Evolutionary conservation across 2,797 vertebrate genomes (phyloP), one percentile per base, ranked within the genome.

Genomic region (Australoheros facetus): DNA sequence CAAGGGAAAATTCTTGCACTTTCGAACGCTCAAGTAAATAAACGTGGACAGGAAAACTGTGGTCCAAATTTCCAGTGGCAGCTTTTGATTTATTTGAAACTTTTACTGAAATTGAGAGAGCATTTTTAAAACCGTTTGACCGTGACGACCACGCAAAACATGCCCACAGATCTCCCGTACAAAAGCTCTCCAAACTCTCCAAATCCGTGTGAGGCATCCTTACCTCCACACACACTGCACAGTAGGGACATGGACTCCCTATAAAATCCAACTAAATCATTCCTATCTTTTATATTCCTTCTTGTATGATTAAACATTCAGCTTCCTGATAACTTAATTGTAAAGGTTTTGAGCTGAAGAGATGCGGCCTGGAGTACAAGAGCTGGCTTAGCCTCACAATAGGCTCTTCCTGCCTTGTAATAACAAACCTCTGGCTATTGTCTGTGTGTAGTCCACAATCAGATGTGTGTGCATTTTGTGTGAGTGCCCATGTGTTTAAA

Each of bases 351-450:
- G 11, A 82, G 69, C 21, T 26, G 7, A 69, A 66, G 55, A 72
- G 75, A 79, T 77, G 66, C 70, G 56, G 66, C 70, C 62, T 57
- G 48, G 11, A 37, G 54, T 71, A 54, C 12, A 32, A 78, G 73
- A 81, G 64, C 57, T 73, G 81, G 77, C 85, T 88, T 55, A 83
- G 37, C 81, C 1, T 28, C 89, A 85, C 85, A 89, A 92, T 77
- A 45, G 85, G 83, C 77, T 75, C 77, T 90, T 91, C 89, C 87
- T 90, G 89, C 78, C 74, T 84, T 87, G 51, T 66, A 62, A 82
- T 56, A 90, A 89, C 92, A 88, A 81, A 91, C 86, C 81, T 80
- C 79, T 87, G 87, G 79, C 75, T 86, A 84, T 88, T 91, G 86
- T 92, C 85, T 79, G 70, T 85, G 85, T 85, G 75, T 81, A 81